Conservation (phyloP, 2,113 vertebrate species). For the Hipposideros armiger region DNA sequence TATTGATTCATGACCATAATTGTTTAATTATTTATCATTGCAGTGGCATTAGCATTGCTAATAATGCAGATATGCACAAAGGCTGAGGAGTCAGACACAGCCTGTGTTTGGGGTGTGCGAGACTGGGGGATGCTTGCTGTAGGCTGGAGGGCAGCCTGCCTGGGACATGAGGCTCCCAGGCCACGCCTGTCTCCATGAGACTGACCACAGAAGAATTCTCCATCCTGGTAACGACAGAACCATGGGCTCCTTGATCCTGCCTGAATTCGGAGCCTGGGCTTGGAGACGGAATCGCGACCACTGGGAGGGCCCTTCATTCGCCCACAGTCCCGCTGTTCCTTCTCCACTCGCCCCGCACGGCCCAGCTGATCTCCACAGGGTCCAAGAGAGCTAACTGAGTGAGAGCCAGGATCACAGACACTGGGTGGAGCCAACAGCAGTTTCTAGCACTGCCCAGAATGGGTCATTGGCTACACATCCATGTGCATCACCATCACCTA, state of each 20-base stretch:
- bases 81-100: slow-evolving; percentile 93
- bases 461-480: slow-evolving; percentile 36
- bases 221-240: slow-evolving; percentile 28
- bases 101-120: slow-evolving; percentile 93
- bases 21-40: slow-evolving; percentile 99
- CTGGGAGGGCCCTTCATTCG: slow-evolving; percentile 67
- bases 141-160: slow-evolving; percentile 75
- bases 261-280: slow-evolving; percentile 36
- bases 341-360: slow-evolving; percentile 55
- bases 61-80: slow-evolving; percentile 95
- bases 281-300: slow-evolving; percentile 53
- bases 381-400: slow-evolving; percentile 17
- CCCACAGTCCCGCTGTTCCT: slow-evolving; percentile 32
- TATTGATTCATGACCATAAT: slow-evolving; percentile 99
- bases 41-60: slow-evolving; percentile 99
- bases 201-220: slow-evolving; percentile 49
- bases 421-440: slow-evolving; percentile 41
- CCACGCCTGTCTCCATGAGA: slow-evolving; percentile 57
- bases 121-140: slow-evolving; percentile 87
- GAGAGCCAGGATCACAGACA: slow-evolving; percentile 65
- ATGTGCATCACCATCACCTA: slow-evolving; percentile 29
- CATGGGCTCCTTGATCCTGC: background rate
- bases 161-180: slow-evolving; percentile 71
- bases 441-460: background rate
- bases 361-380: background rate